phyloP scores from a whole-genome alignment of 2,797 vertebrate species.

The Artibeus lituratus region DNA sequence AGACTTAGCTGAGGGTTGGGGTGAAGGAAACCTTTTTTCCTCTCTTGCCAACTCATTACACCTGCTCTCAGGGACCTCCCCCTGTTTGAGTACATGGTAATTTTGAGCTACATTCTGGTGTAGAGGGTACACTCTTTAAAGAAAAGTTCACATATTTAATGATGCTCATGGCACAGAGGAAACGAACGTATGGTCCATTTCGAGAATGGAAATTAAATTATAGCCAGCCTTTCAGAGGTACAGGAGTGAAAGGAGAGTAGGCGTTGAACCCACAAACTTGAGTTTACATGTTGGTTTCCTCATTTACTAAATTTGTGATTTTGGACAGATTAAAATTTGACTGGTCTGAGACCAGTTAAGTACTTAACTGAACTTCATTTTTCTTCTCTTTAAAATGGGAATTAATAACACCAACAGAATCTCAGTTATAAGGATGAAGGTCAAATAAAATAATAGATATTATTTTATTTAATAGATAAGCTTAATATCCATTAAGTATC shows the following conservation, averaged over 20 bases:
- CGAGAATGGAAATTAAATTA: slow-evolving; percentile 56
- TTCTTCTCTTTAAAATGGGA: neutral
- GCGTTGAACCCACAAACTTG: neutral
- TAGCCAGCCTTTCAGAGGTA: slow-evolving; percentile 18
- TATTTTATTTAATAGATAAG: too few relatives aligned
- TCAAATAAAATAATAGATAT: neutral
- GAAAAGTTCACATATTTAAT: slow-evolving; percentile 46
- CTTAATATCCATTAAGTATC: neutral
- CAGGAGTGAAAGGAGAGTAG: neutral
- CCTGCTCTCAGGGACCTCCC: neutral
- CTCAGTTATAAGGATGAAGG: neutral
- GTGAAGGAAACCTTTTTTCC: slow-evolving; percentile 20
- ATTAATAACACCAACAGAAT: neutral
- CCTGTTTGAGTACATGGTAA: neutral
- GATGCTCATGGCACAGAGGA: neutral
- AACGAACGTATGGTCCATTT: slow-evolving; percentile 43
- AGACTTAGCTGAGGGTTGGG: slow-evolving; percentile 29
- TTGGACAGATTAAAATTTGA: neutral
- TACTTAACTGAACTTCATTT: neutral
- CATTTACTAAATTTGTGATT: neutral
- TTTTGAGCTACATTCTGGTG: neutral
- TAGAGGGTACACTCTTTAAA: neutral
- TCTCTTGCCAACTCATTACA: neutral
- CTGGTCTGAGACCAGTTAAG: neutral
- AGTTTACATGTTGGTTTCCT: slow-evolving; percentile 1